phyloP scores from a whole-genome alignment of 2,888 invertebrate genomes.

The Spodoptera littoralis region DNA sequence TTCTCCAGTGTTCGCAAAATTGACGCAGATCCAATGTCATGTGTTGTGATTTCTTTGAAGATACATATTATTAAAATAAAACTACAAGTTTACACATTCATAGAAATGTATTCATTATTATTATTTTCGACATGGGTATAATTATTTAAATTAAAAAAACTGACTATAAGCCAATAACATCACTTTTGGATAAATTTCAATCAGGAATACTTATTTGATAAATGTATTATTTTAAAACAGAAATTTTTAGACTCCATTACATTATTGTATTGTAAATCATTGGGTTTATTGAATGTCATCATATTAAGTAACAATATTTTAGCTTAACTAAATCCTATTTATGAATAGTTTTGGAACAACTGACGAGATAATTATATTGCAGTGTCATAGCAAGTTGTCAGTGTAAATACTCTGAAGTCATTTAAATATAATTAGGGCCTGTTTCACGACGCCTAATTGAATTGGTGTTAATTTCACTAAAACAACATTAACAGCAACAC shows the following conservation, averaged over 20 bases:
- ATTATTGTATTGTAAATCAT: slow-evolving; percentile 21
- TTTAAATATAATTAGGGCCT: background rate
- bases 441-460: too few relatives aligned
- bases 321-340: slow-evolving; percentile 57
- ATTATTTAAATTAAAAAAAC: slow-evolving; percentile 65
- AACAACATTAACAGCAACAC: too few relatives aligned
- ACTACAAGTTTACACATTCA: slow-evolving; percentile 63
- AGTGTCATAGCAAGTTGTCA: slow-evolving; percentile 64
- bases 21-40: too few relatives aligned
- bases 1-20: too few relatives aligned
- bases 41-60: too few relatives aligned
- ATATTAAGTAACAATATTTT: slow-evolving; percentile 58
- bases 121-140: slow-evolving; percentile 75
- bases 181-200: slow-evolving; percentile 52
- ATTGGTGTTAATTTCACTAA: too few relatives aligned
- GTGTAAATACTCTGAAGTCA: slow-evolving; percentile 15
- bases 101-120: slow-evolving; percentile 76
- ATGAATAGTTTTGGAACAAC: slow-evolving; percentile 58
- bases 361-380: slow-evolving; percentile 56
- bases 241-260: slow-evolving; percentile 42
- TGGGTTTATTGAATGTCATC: slow-evolving; percentile 26
- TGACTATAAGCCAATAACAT: slow-evolving; percentile 59
- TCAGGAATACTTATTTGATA: slow-evolving; percentile 16
- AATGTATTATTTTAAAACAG: slow-evolving; percentile 22
- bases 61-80: slow-evolving; percentile 25